Conservation (phyloP, 2,888 invertebrate genomes). For the Eupsilia transversa region DNA sequence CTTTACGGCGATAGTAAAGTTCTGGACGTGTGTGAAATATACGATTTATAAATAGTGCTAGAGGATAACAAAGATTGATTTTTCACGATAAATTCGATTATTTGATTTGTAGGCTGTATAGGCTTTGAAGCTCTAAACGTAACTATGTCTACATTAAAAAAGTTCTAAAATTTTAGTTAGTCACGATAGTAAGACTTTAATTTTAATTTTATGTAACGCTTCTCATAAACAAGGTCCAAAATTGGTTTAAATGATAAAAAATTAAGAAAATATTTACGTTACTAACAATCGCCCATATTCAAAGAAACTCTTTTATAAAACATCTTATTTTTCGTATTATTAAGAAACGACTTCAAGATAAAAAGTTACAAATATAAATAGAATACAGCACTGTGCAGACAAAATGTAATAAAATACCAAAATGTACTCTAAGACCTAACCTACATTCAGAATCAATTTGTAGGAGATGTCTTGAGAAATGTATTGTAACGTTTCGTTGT, state of each 20-base stretch:
- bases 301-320: background rate
- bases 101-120: background rate
- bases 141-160: background rate
- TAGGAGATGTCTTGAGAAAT: background rate
- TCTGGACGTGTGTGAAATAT: slow-evolving; percentile 1
- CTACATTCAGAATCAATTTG: background rate
- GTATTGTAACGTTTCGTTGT: slow-evolving; percentile 1
- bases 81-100: background rate
- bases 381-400: fast-evolving
- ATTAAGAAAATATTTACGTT: background rate
- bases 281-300: background rate
- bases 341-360: background rate
- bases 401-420: background rate
- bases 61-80: background rate
- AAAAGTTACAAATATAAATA: background rate
- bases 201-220: background rate
- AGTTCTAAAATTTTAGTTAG: background rate
- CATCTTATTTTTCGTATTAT: background rate
- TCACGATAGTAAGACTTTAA: background rate
- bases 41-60: background rate
- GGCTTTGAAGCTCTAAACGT: background rate
- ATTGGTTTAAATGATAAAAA: background rate
- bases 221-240: background rate
- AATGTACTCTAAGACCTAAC: background rate
- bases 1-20: background rate